Evolutionary conservation across 2,797 vertebrate genomes (phyloP), one percentile per base, ranked within the genome.

Genomic region (Nyctibius grandis): DNA sequence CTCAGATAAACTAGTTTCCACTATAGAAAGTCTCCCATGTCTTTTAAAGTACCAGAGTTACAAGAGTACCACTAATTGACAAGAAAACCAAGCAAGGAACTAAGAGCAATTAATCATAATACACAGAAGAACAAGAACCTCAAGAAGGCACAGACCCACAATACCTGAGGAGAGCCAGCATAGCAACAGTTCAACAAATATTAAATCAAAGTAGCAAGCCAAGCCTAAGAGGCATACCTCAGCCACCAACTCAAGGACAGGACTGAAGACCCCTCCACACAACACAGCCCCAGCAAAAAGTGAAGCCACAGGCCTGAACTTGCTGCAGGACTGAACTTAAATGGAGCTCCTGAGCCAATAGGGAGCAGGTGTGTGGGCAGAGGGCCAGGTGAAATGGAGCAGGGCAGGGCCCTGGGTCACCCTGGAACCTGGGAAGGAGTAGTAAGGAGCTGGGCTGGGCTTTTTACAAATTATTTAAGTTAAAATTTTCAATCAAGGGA

Each of bases 201-300:
- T 0, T 8, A 5, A 38, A 3, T 3, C 1, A 26, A 51, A 14
- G 7, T 6, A 14, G 3, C 1, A 47, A 25, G 2, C 3, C 12
- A n/a, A 15, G 6, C 2, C 28, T 12, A 14, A 17, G 19, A 5
- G 4, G 12, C 5, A 5, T 4, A 33, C 12, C 18, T 28, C 15
- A 45, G 8, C 18, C 28, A 28, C 6, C 4, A 38, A 13, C 8
- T 3, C 13, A 38, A 29, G 11, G 8, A 3, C 4, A 31, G 5
- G 3, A 3, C 14, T 5, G 3, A 31, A 10, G 3, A 8, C 1
- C 11, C 4, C 10, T 8, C 9, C 9, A 4, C 15, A 4, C 0
- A 34, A 3, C 15, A 16, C 4, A 63, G 15, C 28, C 23, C 7
- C 23, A 1, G 1, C 1, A 40, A 42, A 5, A 8, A 11, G 3